Evolutionary conservation across 2,113 vertebrate genomes (phyloP).

Genomic region (Phylloscopus trochiloides): DNA sequence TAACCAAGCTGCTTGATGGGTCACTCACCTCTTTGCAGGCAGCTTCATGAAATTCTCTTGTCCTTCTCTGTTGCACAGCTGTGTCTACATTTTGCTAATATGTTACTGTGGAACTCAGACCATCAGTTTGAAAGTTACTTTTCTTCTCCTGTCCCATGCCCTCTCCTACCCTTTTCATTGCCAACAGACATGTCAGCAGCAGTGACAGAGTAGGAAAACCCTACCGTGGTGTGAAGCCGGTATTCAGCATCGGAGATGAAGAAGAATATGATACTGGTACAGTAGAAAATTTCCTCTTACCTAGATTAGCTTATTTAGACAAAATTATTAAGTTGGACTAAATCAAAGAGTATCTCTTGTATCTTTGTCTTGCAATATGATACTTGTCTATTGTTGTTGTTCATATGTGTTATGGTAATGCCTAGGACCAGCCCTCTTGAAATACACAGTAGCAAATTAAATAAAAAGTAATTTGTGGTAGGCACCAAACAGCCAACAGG

Average conservation of each 20-base stretch:
- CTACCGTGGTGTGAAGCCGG: conserved; percentile 95
- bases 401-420: not conserved
- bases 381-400: not conserved
- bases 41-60: conserved; percentile 10
- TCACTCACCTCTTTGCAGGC: conserved; percentile 31
- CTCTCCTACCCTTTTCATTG: conserved; percentile 10
- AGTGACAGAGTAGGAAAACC: conserved; percentile 95
- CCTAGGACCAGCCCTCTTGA: not conserved
- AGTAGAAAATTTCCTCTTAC: not conserved
- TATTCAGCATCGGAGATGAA: conserved; percentile 98
- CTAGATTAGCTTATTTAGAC: not conserved
- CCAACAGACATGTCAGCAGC: conserved; percentile 92
- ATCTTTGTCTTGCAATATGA: not conserved
- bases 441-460: not conserved
- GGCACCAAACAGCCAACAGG: not conserved
- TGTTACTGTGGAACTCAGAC: not conserved
- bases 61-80: not conserved
- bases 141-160: not conserved
- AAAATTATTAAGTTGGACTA: not conserved
- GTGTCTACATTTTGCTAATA: not conserved
- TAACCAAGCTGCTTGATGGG: conserved; percentile 35
- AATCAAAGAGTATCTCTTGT: not conserved
- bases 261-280: conserved; percentile 97
- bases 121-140: not conserved
- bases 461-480: not conserved